Evolutionary conservation across 2,888 invertebrate genomes (phyloP).

Genomic region (Cheilosia scutellata): DNA sequence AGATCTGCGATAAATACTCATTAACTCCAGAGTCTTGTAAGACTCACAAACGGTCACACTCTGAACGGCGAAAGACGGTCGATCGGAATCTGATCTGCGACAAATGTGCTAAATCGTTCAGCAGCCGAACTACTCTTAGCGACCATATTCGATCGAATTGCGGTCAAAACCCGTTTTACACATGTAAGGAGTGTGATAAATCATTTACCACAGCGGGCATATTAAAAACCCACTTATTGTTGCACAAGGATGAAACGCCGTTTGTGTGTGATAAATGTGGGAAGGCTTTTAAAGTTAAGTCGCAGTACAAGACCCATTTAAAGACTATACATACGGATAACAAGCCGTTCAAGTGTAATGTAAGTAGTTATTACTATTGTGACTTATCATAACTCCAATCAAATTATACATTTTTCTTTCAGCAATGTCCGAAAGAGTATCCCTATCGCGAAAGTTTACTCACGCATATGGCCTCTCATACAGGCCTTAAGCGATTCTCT

Average conservation of each 20-base stretch:
- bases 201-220: conserved; percentile 84
- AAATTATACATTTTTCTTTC: conserved; percentile 41
- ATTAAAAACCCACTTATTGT: conserved; percentile 84
- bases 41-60: conserved; percentile 82
- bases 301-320: conserved; percentile 82
- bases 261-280: conserved; percentile 82
- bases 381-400: too few species aligned
- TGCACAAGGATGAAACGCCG: conserved; percentile 84
- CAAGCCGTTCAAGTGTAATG: conserved; percentile 85
- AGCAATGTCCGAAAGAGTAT: conserved; percentile 84
- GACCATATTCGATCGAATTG: conserved; percentile 85
- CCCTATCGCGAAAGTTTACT: conserved; percentile 85
- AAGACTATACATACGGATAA: conserved; percentile 84
- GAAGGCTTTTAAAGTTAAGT: conserved; percentile 82
- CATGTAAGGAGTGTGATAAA: conserved; percentile 83
- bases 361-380: conserved; percentile 75
- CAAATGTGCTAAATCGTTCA: conserved; percentile 83
- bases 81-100: conserved; percentile 82
- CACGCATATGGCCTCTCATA: conserved; percentile 85
- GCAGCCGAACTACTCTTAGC: conserved; percentile 83
- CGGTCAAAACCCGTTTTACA: conserved; percentile 82
- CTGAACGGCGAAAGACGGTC: conserved; percentile 78
- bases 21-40: conserved; percentile 83
- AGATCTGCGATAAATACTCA: conserved; percentile 84
- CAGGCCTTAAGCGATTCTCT: conserved; percentile 85